A percentile compares a stretch with the other conserved stretches of the same genome.
Conservation (phyloP, 23 tunicate species). For the Pegea sp. region DNA sequence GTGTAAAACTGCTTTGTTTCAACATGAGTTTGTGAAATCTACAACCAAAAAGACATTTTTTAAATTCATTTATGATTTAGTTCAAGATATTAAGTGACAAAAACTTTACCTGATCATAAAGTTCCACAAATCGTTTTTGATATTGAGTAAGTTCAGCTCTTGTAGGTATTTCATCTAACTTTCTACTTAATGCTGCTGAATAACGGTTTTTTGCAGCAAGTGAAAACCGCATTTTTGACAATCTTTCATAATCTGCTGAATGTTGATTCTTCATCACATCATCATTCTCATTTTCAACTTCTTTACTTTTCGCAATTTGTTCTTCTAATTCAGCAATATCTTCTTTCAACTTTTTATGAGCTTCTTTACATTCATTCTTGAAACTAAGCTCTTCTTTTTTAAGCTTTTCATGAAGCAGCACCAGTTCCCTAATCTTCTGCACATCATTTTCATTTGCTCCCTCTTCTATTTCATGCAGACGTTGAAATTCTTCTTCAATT, state of each 20-base stretch:
- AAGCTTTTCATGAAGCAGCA: slow-evolving; percentile 45
- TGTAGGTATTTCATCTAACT: slow-evolving; percentile 91
- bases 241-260: slow-evolving; percentile 31
- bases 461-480: slow-evolving; percentile 38
- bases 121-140: slow-evolving; percentile 65
- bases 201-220: slow-evolving; percentile 58
- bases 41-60: neutral
- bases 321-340: slow-evolving; percentile 25
- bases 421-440: slow-evolving; percentile 21
- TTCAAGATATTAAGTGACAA: neutral
- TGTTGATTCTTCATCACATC: slow-evolving; percentile 40
- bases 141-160: slow-evolving; percentile 83
- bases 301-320: slow-evolving; percentile 1
- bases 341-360: slow-evolving; percentile 17
- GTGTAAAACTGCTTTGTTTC: slow-evolving; percentile 94
- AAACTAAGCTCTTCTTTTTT: slow-evolving; percentile 54
- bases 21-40: slow-evolving; percentile 69
- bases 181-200: slow-evolving; percentile 35
- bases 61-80: neutral
- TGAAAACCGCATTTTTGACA: slow-evolving; percentile 36
- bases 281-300: slow-evolving; percentile 19
- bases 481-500: slow-evolving; percentile 28
- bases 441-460: slow-evolving; percentile 27
- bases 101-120: slow-evolving; percentile 56
- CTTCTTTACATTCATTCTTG: slow-evolving; percentile 61